Percentiles rank a stretch among this genome's conserved stretches.
These are phyloP conservation scores for Tethya wilhelma DNA, from an alignment of 37 sponge, comb jelly and placozoan genomes.

Conservation along the genomic window DNA sequence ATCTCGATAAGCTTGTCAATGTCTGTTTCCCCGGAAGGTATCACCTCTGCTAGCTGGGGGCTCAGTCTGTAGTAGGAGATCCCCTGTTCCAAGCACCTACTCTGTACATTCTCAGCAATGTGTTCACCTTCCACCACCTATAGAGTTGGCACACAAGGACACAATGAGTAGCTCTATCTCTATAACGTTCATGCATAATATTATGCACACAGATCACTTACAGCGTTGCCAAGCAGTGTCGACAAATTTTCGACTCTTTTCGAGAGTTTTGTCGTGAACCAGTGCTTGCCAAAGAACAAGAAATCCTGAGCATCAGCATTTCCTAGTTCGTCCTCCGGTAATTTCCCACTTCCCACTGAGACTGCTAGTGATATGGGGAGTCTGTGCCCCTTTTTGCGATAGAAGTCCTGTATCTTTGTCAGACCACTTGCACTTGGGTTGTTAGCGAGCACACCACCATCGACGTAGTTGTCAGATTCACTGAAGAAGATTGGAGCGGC, in stretches of 20 bases:
- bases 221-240: slow-evolving; percentile 40
- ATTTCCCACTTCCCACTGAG: slow-evolving; percentile 47
- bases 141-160: neutral
- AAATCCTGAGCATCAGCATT: slow-evolving; percentile 55
- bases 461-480: slow-evolving; percentile 61
- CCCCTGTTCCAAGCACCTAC: slow-evolving; percentile 30
- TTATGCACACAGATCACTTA: slow-evolving; percentile 36
- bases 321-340: slow-evolving; percentile 51
- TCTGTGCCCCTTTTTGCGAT: slow-evolving; percentile 21
- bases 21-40: slow-evolving; percentile 40
- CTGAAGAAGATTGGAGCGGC: slow-evolving; percentile 64
- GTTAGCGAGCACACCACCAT: slow-evolving; percentile 68
- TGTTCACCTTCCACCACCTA: slow-evolving; percentile 52
- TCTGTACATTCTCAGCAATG: slow-evolving; percentile 27
- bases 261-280: slow-evolving; percentile 8
- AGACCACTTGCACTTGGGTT: slow-evolving; percentile 66
- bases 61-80: slow-evolving; percentile 58
- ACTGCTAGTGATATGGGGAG: slow-evolving; percentile 45
- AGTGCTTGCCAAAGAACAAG: slow-evolving; percentile 61
- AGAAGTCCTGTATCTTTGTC: slow-evolving; percentile 63
- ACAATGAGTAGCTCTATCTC: neutral
- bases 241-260: slow-evolving; percentile 17
- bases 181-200: too few relatives aligned
- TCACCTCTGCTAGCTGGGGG: slow-evolving; percentile 35
- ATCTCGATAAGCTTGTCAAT: slow-evolving; percentile 36